Evolutionary conservation across 2,888 invertebrate species (phyloP), one percentile per base, ranked within the genome.

Genomic region (Phortica okadai): DNA sequence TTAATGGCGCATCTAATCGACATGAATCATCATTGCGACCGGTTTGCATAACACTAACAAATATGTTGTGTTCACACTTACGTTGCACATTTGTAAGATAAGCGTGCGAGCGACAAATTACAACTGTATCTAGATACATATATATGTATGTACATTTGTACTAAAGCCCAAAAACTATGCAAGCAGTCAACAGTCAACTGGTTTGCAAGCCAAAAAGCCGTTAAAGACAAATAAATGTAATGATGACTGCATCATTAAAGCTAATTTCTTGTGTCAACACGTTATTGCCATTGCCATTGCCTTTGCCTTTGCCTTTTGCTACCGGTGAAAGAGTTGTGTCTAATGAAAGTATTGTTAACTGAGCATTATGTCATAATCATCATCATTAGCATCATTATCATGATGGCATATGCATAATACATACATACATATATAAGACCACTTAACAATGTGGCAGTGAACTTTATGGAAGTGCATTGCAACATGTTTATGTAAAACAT

Each of bases 331-430:
- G 41, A 33, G 1, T 7, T 8, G 16, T 64, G 33, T 33, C 64
- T 64, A 64, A 64, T 64, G 64, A 64, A 64, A 64, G 62, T 62
- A 62, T 62, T 62, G 62, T 41, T 41, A 64, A 33, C 41, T 33
- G 14, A 33, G 33, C 41, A 64, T 33, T 33, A 64, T 64, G 64
- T 64, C 64, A 64, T 64, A 8, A 33, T 3, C 10, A 50, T 5
- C 6, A 41, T 33, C 21, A 64, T 64, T 5, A 33, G 2, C 33
- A 33, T 33, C 33, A 33, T 33, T 33, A 33, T 33, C 33, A 33
- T 33, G 21, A 21, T 21, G 21, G 33, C 33, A 33, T 33, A 33
- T 33, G 33, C 33, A 33, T 33, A 33, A 33, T 33, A 33, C 33
- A 33, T 21, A 21, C 1, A 21, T 21, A 21, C 1, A 0, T 5